Base-by-base conservation (phyloP, 2,888 invertebrate species). In the Operophtera brumata region DNA sequence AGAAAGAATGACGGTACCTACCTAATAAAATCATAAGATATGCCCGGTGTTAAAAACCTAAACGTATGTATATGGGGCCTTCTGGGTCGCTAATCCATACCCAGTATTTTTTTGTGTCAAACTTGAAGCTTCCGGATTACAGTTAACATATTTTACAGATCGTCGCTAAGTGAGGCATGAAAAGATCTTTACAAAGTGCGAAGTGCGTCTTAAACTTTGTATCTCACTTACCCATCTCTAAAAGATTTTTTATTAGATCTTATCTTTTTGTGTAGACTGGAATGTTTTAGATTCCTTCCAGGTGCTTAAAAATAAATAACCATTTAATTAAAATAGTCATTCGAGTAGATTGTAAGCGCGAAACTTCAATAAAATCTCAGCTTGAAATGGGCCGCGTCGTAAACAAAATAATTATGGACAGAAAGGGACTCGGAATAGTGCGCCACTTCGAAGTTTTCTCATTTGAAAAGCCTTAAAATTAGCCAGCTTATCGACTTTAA, bases 131-230 rank as follows among this genome's bases (percentile, higher is more conserved):
- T 45, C 51, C 51, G 28, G 20, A 34, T 20, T 11, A 41, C 11
- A 28, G 30, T 47, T 37, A 42, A 37, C 46, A 56, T 10, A 43
- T 51, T 40, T 47, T 37, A 46, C 47, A 11, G 35, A 28, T 34
- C 11, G 28, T 8, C 35, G 50, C 47, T 47, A 56, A 50, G 46
- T 48, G 47, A 25, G 25, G 9, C 20, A 35, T 12, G 42, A 37
- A 34, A 44, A 44, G 13, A 44, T 30, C 39, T 34, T 47, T 44
- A 47, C 34, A 34, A 9, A 13, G 30, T 44, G 47, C 28, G 12
- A 28, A 40, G 44, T 48, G 26, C 25, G 13, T 13, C 8, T 32
- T 34, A 9, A 36, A 35, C 41, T 35, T 48, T 36, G 20, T 47
- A 30, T 32, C 26, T 34, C 20, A 20, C 20, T 3, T 20, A 20